phyloP scores from a whole-genome alignment of 2,113 vertebrate genomes.

The Ancistrus triradiatus region DNA sequence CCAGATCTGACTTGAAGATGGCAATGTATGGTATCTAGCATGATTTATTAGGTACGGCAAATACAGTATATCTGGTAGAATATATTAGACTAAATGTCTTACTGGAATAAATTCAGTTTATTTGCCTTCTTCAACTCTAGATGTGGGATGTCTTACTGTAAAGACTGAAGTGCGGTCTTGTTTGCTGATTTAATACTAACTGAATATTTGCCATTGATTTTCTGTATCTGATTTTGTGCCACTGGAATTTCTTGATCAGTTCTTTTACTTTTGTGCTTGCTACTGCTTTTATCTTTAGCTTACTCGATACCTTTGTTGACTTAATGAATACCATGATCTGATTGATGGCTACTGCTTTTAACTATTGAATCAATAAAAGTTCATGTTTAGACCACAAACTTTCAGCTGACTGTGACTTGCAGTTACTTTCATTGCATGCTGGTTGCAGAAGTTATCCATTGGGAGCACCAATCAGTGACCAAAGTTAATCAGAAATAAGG shows the following conservation, averaged over 20 bases:
- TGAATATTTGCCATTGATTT: too few relatives aligned
- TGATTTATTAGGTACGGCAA: too few relatives aligned
- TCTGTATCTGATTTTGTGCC: too few relatives aligned
- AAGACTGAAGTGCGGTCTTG: not conserved
- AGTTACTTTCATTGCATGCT: not conserved
- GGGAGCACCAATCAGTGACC: not conserved
- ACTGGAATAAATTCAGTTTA: too few relatives aligned
- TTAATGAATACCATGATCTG: slow-evolving; percentile 10
- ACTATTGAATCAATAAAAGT: slow-evolving; percentile 8
- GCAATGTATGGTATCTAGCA: too few relatives aligned
- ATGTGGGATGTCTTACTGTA: too few relatives aligned
- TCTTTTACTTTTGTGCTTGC: not conserved
- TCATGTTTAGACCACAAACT: not conserved
- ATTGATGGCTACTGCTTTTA: slow-evolving; percentile 9
- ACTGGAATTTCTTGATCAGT: not conserved
- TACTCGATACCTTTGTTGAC: not conserved
- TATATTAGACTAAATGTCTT: too few relatives aligned
- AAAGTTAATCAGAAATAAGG: not conserved
- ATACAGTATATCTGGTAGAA: too few relatives aligned
- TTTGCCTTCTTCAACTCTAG: too few relatives aligned
- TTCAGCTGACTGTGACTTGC: not conserved
- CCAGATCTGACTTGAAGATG: too few relatives aligned
- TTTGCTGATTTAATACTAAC: too few relatives aligned
- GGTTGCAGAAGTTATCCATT: not conserved
- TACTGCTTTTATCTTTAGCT: not conserved